Conservation (phyloP, 2,113 vertebrate species). For the Vulpes vulpes region DNA sequence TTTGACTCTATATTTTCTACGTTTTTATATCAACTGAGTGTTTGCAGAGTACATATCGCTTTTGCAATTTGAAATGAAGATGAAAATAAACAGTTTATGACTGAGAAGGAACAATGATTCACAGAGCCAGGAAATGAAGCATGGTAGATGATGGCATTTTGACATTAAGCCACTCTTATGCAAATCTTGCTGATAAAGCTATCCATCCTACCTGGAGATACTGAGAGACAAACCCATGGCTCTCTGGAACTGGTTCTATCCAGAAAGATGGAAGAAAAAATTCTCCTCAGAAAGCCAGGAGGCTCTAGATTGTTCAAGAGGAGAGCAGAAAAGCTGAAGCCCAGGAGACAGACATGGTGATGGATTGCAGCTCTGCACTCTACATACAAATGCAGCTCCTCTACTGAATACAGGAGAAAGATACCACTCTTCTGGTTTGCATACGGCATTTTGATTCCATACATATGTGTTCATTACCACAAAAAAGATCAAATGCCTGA, state of each 20-base stretch:
- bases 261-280: neutral
- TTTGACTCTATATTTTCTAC: neutral
- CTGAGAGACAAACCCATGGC: neutral
- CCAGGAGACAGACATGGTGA: fast-evolving
- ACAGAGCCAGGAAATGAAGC: neutral
- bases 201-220: no score
- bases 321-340: neutral
- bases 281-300: neutral
- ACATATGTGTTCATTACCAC: no score
- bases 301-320: neutral
- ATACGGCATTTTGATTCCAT: neutral
- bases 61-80: neutral
- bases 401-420: fast-evolving
- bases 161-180: neutral
- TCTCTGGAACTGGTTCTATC: neutral
- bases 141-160: no score
- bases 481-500: neutral
- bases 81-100: neutral
- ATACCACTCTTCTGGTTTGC: neutral
- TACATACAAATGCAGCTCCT: neutral
- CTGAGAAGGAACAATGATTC: neutral
- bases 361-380: neutral
- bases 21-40: neutral
- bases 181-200: no score
- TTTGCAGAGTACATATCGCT: neutral